These are phyloP conservation scores for Trissolcus japonicus DNA, from an alignment of 2,888 invertebrate species.

Conservation along the genomic window DNA sequence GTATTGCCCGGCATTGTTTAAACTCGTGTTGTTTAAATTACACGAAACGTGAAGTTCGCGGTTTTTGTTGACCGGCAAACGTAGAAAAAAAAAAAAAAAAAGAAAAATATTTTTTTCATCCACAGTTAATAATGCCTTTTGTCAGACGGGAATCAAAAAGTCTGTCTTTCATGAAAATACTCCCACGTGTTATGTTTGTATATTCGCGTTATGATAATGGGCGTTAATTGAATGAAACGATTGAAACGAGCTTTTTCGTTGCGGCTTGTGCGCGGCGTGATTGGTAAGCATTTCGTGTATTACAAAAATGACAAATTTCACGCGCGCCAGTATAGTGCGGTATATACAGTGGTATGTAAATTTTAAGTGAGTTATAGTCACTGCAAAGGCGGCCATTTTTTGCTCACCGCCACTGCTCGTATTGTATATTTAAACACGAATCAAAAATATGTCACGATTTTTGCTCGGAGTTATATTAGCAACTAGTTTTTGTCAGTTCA, in stretches of 20 bases:
- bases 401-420: slow-evolving; percentile 34
- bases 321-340: slow-evolving; percentile 14
- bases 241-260: slow-evolving; percentile 11
- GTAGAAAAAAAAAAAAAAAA: slow-evolving; percentile 16
- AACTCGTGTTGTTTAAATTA: slow-evolving; percentile 48
- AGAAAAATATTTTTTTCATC: slow-evolving; percentile 5
- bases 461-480: neutral
- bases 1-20: slow-evolving; percentile 43
- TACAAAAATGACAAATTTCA: slow-evolving; percentile 33
- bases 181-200: slow-evolving; percentile 21
- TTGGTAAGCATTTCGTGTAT: slow-evolving; percentile 34
- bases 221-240: slow-evolving; percentile 39
- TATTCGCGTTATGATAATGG: slow-evolving; percentile 21
- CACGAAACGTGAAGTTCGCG: slow-evolving; percentile 42
- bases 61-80: slow-evolving; percentile 50
- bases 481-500: neutral
- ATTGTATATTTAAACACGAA: slow-evolving; percentile 15
- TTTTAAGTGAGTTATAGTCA: slow-evolving; percentile 51
- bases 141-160: slow-evolving; percentile 23
- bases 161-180: slow-evolving; percentile 32
- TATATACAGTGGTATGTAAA: slow-evolving; percentile 42
- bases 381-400: slow-evolving; percentile 45
- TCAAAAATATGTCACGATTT: too few relatives aligned
- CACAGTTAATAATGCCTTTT: slow-evolving; percentile 45
- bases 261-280: slow-evolving; percentile 8